phyloP scores from a whole-genome alignment of 1,140 invertebrate genomes.

The Onthophagus taurus region DNA sequence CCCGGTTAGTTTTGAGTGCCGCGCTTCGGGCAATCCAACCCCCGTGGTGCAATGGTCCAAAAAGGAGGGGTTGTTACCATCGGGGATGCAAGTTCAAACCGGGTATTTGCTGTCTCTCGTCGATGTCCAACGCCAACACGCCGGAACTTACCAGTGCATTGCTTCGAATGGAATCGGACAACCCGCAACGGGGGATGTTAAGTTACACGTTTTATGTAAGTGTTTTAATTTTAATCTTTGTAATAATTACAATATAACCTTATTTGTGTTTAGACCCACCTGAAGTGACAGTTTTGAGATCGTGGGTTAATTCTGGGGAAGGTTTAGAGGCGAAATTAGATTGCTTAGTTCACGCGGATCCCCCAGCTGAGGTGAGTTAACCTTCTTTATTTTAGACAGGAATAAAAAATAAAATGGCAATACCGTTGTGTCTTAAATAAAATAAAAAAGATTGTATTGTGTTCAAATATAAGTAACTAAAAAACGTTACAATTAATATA shows the following conservation, averaged over 20 bases:
- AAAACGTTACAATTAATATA: too few relatives aligned
- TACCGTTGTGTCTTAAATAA: too few relatives aligned
- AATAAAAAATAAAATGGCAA: too few relatives aligned
- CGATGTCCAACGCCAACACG: slow-evolving; percentile 51
- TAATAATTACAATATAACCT: not conserved
- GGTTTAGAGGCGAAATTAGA: slow-evolving; percentile 61
- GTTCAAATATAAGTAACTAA: too few relatives aligned
- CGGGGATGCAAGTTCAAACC: slow-evolving; percentile 33
- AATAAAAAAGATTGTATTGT: too few relatives aligned
- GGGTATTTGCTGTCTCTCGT: slow-evolving; percentile 39
- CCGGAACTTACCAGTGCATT: slow-evolving; percentile 52
- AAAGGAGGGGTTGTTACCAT: slow-evolving; percentile 36
- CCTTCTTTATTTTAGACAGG: slow-evolving; percentile 7
- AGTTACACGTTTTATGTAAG: slow-evolving; percentile 49
- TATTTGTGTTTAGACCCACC: slow-evolving; percentile 44
- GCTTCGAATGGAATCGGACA: slow-evolving; percentile 56
- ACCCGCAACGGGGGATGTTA: slow-evolving; percentile 48
- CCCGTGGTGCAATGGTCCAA: slow-evolving; percentile 44
- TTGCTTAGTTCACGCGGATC: slow-evolving; percentile 64
- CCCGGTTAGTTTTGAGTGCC: slow-evolving; percentile 42
- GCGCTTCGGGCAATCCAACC: slow-evolving; percentile 41
- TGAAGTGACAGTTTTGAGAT: slow-evolving; percentile 58
- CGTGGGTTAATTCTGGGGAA: slow-evolving; percentile 65
- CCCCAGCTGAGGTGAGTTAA: slow-evolving; percentile 52
- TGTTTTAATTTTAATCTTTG: slow-evolving; percentile 10